phyloP scores from a whole-genome alignment of 2,797 vertebrate species.

The Cyprinella venusta region DNA sequence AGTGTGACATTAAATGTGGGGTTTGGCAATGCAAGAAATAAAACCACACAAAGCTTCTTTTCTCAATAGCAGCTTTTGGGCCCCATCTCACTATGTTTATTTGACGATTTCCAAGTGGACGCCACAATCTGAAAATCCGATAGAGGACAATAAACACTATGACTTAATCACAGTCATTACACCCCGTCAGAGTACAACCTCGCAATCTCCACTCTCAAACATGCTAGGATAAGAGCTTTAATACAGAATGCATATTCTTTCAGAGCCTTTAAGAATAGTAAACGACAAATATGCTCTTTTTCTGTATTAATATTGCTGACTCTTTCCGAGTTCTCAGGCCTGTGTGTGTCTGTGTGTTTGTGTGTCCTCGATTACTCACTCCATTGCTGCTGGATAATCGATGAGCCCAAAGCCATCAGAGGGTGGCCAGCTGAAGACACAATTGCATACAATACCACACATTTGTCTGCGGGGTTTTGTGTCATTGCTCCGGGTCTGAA shows the following conservation, averaged over 20 bases:
- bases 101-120: slow-evolving; percentile 12
- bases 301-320: neutral
- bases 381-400: slow-evolving; percentile 44
- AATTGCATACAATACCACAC: slow-evolving; percentile 30
- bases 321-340: neutral
- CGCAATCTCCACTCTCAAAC: slow-evolving; percentile 17
- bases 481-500: slow-evolving; percentile 32
- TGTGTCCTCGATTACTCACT: slow-evolving; percentile 1
- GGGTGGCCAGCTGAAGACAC: slow-evolving; percentile 35
- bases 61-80: slow-evolving; percentile 26
- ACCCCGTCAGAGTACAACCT: slow-evolving; percentile 31
- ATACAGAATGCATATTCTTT: neutral
- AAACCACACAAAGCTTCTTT: slow-evolving; percentile 29
- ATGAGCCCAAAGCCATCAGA: slow-evolving; percentile 38
- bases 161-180: slow-evolving; percentile 52
- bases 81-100: slow-evolving; percentile 27
- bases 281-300: slow-evolving; percentile 9
- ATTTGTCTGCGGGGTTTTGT: slow-evolving; percentile 26
- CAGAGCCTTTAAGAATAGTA: slow-evolving; percentile 25
- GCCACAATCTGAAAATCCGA: slow-evolving; percentile 28
- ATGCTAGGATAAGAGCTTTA: slow-evolving; percentile 31
- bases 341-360: neutral
- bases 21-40: slow-evolving; percentile 38
- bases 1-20: slow-evolving; percentile 17
- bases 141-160: neutral